These are phyloP conservation scores for Tetramorium bicarinatum DNA, from an alignment of 2,888 invertebrate species.

Conservation along the genomic window DNA sequence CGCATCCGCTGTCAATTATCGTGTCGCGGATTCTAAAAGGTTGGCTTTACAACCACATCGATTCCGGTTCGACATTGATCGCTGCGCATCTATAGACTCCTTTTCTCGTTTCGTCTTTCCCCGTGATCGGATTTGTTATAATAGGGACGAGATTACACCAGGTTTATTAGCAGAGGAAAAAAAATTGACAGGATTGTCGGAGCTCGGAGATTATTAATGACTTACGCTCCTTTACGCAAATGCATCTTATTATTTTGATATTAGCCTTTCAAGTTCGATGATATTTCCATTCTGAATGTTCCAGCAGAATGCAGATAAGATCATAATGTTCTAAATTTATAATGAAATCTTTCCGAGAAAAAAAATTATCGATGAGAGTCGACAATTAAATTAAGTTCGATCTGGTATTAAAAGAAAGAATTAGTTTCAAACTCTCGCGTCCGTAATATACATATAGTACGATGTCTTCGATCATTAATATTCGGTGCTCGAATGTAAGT, in stretches of 20 bases:
- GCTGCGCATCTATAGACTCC: constrained; percentile 47
- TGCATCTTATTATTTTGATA: neutral
- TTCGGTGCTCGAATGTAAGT: constrained; percentile 65
- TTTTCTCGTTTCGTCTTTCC: constrained; percentile 38
- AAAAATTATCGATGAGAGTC: neutral
- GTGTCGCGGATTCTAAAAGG: constrained; percentile 56
- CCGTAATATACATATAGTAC: constrained; percentile 22
- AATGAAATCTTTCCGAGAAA: neutral
- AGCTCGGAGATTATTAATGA: constrained; percentile 21
- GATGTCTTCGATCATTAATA: constrained; percentile 74
- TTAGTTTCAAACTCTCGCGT: constrained; percentile 20
- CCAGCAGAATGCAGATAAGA: neutral
- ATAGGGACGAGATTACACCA: constrained; percentile 35
- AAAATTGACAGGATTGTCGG: neutral
- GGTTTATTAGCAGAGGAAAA: constrained; percentile 12
- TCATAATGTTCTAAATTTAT: neutral
- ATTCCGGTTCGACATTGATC: constrained; percentile 52
- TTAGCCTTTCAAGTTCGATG: neutral
- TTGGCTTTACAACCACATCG: constrained; percentile 55
- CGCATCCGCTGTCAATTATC: constrained; percentile 60
- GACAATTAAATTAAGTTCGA: neutral
- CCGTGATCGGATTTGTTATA: constrained; percentile 31
- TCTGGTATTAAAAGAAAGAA: neutral
- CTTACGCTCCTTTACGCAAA: neutral
- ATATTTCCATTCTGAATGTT: constrained; percentile 8